Evolutionary conservation across 2,888 invertebrate genomes (phyloP).

Genomic region (Athalia circularis): DNA sequence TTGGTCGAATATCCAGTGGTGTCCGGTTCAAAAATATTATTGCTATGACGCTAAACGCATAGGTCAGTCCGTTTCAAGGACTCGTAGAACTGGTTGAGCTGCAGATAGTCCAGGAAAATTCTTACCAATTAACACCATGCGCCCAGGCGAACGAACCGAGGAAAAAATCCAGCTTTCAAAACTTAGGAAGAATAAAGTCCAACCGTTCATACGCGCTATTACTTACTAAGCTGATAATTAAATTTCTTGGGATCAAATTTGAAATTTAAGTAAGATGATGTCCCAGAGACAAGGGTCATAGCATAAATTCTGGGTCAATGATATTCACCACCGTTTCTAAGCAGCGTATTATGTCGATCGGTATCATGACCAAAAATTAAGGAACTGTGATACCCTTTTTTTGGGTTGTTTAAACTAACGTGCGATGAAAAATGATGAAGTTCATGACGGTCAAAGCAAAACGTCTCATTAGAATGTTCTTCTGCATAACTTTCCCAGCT

Average conservation of each 20-base stretch:
- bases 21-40: background rate
- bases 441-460: background rate
- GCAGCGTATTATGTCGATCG: conserved; percentile 1
- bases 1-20: conserved; percentile 22
- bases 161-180: background rate
- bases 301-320: conserved; percentile 25
- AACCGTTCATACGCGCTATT: too few relatives aligned
- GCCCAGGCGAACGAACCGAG: background rate
- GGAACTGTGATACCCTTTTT: background rate
- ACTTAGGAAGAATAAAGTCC: background rate
- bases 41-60: background rate
- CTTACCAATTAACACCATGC: background rate
- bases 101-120: conserved; percentile 3
- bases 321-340: conserved; percentile 4
- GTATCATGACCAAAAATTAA: background rate
- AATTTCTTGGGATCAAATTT: background rate
- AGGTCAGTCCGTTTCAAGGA: background rate
- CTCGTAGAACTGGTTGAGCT: conserved; percentile 16
- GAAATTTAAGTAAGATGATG: background rate
- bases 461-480: conserved; percentile 1
- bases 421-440: conserved; percentile 2
- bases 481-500: background rate
- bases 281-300: conserved; percentile 10
- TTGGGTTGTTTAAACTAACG: background rate
- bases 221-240: background rate